phyloP scores from a whole-genome alignment of 2,888 invertebrate genomes.

The Ochropleura leucogaster region DNA sequence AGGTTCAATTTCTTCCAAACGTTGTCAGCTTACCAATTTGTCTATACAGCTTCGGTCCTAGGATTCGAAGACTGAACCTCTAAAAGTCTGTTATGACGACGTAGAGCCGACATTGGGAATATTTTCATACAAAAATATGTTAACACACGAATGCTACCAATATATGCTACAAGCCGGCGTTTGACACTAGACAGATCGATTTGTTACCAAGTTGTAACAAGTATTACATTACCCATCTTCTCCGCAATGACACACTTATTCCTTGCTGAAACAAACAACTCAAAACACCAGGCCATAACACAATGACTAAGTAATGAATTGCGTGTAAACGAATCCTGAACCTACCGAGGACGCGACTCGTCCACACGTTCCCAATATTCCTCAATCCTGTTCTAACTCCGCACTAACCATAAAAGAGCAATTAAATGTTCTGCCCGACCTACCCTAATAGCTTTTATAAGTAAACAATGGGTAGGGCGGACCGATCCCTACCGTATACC shows the following conservation, averaged over 20 bases:
- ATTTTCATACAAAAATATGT: too few relatives aligned
- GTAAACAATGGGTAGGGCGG: constrained; percentile 68
- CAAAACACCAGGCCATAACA: neutral
- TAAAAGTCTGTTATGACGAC: too few relatives aligned
- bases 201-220: too few relatives aligned
- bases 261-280: neutral
- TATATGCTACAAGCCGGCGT: too few relatives aligned
- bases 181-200: too few relatives aligned
- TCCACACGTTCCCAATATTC: constrained; percentile 25
- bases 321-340: neutral
- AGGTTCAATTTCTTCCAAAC: too few relatives aligned
- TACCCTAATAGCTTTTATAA: constrained; percentile 67
- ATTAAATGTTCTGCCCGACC: constrained; percentile 60
- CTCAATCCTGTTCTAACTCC: constrained; percentile 24
- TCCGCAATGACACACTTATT: neutral
- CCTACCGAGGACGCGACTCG: neutral
- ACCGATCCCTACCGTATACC: constrained; percentile 7
- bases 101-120: too few relatives aligned
- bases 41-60: too few relatives aligned
- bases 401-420: constrained; percentile 44
- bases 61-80: too few relatives aligned
- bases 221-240: neutral
- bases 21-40: too few relatives aligned
- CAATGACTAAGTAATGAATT: neutral
- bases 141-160: too few relatives aligned